Percentiles rank a stretch among this genome's conserved stretches.
Evolutionary conservation across 2,113 vertebrate species (phyloP).

Genomic region (Trochalopteron elliotii): DNA sequence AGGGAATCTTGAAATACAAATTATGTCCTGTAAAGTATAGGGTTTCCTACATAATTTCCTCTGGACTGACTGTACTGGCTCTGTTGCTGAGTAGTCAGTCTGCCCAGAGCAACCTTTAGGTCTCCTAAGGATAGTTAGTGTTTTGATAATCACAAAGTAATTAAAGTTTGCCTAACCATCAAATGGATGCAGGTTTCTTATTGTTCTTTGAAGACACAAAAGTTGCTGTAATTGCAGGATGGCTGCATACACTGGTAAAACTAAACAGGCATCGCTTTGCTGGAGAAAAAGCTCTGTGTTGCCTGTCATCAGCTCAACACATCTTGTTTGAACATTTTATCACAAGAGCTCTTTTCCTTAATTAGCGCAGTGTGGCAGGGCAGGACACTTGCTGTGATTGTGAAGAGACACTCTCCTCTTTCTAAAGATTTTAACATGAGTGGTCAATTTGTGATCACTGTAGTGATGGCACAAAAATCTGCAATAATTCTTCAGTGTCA

Average conservation of each 20-base stretch:
- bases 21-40: neutral
- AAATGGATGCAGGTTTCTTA: neutral
- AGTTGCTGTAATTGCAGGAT: neutral
- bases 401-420: neutral
- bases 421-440: neutral
- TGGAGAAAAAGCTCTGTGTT: neutral
- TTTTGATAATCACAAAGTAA: neutral
- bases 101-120: neutral
- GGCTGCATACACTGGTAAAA: neutral
- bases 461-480: neutral
- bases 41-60: neutral
- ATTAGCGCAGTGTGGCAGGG: neutral
- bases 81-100: neutral
- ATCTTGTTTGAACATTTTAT: constrained; percentile 2
- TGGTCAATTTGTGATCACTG: neutral
- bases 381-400: neutral
- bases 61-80: neutral
- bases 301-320: neutral
- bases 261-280: neutral
- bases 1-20: neutral
- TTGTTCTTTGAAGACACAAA: neutral
- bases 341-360: neutral
- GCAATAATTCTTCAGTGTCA: neutral
- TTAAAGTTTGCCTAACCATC: neutral
- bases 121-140: neutral